Conservation (phyloP, 1,140 invertebrate genomes). For the Lepidurus arcticus region DNA sequence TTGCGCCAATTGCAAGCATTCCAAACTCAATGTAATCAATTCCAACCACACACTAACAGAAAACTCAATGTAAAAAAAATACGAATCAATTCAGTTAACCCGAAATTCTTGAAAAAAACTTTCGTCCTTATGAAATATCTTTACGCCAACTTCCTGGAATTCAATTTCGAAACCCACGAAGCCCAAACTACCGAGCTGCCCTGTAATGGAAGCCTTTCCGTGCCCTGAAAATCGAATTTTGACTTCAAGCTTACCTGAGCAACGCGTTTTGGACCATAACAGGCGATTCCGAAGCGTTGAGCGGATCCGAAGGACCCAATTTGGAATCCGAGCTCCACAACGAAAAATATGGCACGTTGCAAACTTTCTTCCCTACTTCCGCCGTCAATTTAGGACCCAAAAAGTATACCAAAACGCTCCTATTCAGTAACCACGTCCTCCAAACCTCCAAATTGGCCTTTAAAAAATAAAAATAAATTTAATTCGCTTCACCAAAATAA, state of each 20-base stretch:
- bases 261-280: conserved; percentile 14
- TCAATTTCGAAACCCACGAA: no score
- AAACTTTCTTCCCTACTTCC: background rate
- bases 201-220: no score
- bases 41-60: background rate
- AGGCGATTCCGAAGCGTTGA: background rate
- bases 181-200: no score
- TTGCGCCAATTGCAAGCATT: background rate
- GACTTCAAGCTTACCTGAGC: background rate
- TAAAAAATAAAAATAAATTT: background rate
- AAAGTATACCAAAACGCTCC: background rate
- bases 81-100: background rate
- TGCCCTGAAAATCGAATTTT: background rate
- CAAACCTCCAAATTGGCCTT: background rate
- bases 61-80: background rate
- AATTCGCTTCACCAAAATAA: background rate
- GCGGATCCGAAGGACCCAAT: background rate
- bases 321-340: background rate
- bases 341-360: background rate
- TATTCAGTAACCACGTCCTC: background rate
- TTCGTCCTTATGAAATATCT: background rate
- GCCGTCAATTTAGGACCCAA: background rate
- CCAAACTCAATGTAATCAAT: background rate
- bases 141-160: no score
- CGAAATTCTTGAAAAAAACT: background rate